phyloP scores from a whole-genome alignment of 2,797 vertebrate genomes.

The Aselliscus stoliczkanus region DNA sequence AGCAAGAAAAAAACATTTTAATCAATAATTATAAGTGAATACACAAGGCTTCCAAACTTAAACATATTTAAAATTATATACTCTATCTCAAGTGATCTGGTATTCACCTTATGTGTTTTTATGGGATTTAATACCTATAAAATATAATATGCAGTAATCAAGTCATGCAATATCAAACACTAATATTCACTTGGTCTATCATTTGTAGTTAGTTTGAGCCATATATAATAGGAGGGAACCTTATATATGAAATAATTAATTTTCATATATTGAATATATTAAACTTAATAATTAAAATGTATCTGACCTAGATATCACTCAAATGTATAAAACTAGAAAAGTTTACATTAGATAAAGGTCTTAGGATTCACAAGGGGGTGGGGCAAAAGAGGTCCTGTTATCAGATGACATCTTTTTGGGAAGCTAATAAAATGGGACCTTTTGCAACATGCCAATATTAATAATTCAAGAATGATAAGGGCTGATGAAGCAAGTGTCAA shows the following conservation, averaged over 20 bases:
- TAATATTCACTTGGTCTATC: slow-evolving; percentile 64
- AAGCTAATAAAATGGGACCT: not conserved
- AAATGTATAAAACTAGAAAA: not conserved
- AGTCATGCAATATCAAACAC: slow-evolving; percentile 72
- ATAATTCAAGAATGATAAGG: not conserved
- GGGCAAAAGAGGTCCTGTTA: not conserved
- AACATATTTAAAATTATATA: slow-evolving; percentile 17
- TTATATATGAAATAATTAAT: not conserved
- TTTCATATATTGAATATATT: not conserved
- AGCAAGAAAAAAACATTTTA: not conserved
- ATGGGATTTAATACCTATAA: slow-evolving; percentile 72
- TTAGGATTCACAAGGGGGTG: not conserved
- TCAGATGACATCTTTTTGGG: not conserved
- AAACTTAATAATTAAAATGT: not conserved
- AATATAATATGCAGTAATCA: slow-evolving; percentile 72
- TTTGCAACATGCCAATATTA: not conserved
- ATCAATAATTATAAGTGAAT: slow-evolving; percentile 43
- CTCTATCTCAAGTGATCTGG: slow-evolving; percentile 47
- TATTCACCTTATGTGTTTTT: slow-evolving; percentile 67
- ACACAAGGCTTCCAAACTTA: slow-evolving; percentile 60
- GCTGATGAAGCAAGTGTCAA: not conserved
- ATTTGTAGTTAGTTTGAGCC: slow-evolving; percentile 23
- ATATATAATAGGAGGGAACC: not conserved
- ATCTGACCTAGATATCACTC: not conserved
- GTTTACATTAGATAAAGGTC: not conserved